Percentiles rank a stretch among this genome's conserved stretches.
These are phyloP conservation scores for Hippocampus barbouri DNA, from an alignment of 2,113 vertebrate genomes.

Conservation along the genomic window DNA sequence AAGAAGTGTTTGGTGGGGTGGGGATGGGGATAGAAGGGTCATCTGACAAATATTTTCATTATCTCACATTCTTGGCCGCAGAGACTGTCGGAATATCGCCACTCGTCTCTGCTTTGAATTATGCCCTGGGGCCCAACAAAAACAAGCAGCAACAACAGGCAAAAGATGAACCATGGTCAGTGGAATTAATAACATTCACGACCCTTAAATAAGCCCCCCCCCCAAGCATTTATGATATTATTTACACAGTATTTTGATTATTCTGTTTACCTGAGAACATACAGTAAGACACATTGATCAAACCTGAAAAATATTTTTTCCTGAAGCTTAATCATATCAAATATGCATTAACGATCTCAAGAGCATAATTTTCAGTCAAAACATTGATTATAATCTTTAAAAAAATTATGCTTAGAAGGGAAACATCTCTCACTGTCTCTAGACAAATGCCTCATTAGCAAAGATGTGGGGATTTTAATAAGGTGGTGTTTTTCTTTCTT, in stretches of 20 bases:
- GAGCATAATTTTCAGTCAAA: background rate
- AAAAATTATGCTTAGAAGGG: no score
- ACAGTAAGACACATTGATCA: background rate
- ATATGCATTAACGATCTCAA: background rate
- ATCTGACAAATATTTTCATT: constrained; percentile 65
- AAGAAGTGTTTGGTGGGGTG: constrained; percentile 39
- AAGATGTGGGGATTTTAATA: no score
- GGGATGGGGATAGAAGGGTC: constrained; percentile 9
- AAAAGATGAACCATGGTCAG: constrained; percentile 6
- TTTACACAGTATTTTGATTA: background rate
- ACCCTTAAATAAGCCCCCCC: background rate
- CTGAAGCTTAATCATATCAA: background rate
- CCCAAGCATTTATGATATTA: background rate
- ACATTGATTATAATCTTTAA: background rate
- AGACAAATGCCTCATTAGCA: no score
- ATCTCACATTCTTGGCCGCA: constrained; percentile 61
- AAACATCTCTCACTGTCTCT: no score
- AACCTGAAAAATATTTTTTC: background rate
- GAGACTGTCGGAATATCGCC: constrained; percentile 31
- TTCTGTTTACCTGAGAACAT: background rate
- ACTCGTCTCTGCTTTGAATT: constrained; percentile 54
- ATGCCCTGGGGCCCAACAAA: constrained; percentile 49
- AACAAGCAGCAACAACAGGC: constrained; percentile 22
- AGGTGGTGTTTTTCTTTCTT: no score
- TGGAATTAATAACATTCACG: constrained; percentile 4